Evolutionary conservation across 2,888 invertebrate genomes (phyloP), one percentile per base, ranked within the genome.

Genomic region (Orchestes rusci): DNA sequence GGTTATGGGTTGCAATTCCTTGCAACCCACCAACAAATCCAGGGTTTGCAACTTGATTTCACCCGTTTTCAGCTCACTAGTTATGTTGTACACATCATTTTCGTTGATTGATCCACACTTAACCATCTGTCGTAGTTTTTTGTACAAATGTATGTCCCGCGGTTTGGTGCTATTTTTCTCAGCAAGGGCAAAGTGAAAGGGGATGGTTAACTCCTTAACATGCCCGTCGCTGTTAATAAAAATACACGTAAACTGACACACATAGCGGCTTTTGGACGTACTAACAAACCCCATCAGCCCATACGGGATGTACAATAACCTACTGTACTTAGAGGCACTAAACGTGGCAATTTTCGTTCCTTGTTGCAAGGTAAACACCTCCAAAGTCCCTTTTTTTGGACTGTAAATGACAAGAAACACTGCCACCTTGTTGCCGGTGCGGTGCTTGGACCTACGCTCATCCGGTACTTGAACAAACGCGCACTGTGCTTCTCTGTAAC

Each of bases 401-500:
- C 92, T 90, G 68, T 94, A 96, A 52, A 99, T 91, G 2, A 90
- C 82, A 41, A 97, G 72, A 67, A 96, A 97, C 36, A 89, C 71
- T 1, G 82, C 83, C 43, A 80, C 73, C 57, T 79, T 62, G 41
- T 60, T 60, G 27, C 60, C 63, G 3, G 55, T 42, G 23, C 57
- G 56, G 39, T 59, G 59, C 47, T 64, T 64, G 3, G 59, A 56
- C 30, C 60, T 65, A 46, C 66, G 68, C 49, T 77, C 79, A 60
- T 89, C 87, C 20, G 75, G 73, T 1, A 89, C 85, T 68, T 90
- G 86, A 30, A 96, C 72, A 79, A 95, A 97, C 2, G 89, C 91
- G 64, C 93, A 90, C 64, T 96, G 89, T 0, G 96, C 95, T 64
- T 96, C 92, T 38, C 96, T 75, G 66, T 93, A 97, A 3, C 97